Conservation (phyloP, 2,888 invertebrate species). For the Chaetoderma sp. region DNA sequence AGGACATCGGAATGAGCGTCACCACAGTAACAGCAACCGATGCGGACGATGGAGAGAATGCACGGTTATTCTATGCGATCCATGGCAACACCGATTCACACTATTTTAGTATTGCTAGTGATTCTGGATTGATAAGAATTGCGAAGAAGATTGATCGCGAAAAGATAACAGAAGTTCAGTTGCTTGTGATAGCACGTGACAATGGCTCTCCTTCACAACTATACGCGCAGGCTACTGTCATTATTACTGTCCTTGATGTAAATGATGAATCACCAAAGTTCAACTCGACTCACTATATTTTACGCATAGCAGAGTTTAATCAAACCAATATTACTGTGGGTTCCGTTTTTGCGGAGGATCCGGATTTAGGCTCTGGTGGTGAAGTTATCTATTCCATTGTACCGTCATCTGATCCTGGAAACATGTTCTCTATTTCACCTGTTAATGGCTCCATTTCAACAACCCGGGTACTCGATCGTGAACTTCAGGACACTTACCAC, state of each 20-base stretch:
- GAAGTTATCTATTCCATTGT: slow-evolving; percentile 84
- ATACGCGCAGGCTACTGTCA: slow-evolving; percentile 77
- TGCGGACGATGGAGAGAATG: not conserved
- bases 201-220: slow-evolving; percentile 65
- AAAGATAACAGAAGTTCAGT: slow-evolving; percentile 77
- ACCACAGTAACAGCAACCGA: not conserved
- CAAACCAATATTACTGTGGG: slow-evolving; percentile 79
- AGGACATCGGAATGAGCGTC: not conserved
- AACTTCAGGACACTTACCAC: not conserved
- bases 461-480: not conserved
- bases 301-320: slow-evolving; percentile 80
- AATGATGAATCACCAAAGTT: slow-evolving; percentile 90
- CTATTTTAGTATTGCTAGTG: not conserved
- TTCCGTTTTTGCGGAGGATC: slow-evolving; percentile 75
- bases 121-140: not conserved
- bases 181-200: slow-evolving; percentile 75
- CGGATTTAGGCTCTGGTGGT: slow-evolving; percentile 71
- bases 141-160: slow-evolving; percentile 78
- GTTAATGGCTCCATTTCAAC: not conserved
- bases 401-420: not conserved
- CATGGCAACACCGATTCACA: not conserved
- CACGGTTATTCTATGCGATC: not conserved
- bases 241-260: slow-evolving; percentile 82
- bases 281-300: slow-evolving; percentile 78
- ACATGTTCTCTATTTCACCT: not conserved